Conservation (phyloP, 30 jellyfish, hydroid and myxozoan genomes). For the Clytia hemisphaerica region DNA sequence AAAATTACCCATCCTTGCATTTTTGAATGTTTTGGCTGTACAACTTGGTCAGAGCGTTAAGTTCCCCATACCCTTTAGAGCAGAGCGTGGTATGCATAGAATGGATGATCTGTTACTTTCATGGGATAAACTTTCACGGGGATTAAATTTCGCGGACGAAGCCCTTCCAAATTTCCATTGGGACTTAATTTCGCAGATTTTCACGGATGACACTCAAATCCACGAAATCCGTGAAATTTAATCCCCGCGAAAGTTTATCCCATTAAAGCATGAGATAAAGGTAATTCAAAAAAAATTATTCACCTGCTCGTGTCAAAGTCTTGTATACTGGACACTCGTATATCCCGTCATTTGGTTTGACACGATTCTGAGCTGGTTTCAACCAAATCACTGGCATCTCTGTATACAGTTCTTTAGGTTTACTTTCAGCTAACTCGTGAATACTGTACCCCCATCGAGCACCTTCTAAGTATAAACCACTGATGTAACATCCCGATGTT, state of each 20-base stretch:
- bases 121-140: too few relatives aligned
- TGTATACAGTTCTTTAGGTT: conserved; percentile 68
- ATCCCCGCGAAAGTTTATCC: not conserved
- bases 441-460: conserved; percentile 75
- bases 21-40: too few relatives aligned
- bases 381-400: conserved; percentile 84
- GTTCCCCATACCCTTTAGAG: too few relatives aligned
- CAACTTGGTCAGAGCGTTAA: too few relatives aligned
- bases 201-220: too few relatives aligned
- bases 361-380: conserved; percentile 61
- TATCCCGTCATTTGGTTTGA: conserved; percentile 53
- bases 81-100: too few relatives aligned
- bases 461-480: conserved; percentile 72
- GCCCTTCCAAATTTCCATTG: too few relatives aligned
- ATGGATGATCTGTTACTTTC: too few relatives aligned
- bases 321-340: conserved; percentile 83
- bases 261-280: not conserved
- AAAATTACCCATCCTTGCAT: too few relatives aligned
- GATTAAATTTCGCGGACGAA: too few relatives aligned
- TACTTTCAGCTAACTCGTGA: conserved; percentile 76
- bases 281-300: too few relatives aligned
- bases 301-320: conserved; percentile 86
- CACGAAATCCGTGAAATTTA: not conserved
- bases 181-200: too few relatives aligned
- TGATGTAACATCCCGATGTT: conserved; percentile 54